A percentile compares a stretch with the other conserved stretches of the same genome.
Conservation (phyloP, 2,113 vertebrate genomes). For the Penelope pileata region DNA sequence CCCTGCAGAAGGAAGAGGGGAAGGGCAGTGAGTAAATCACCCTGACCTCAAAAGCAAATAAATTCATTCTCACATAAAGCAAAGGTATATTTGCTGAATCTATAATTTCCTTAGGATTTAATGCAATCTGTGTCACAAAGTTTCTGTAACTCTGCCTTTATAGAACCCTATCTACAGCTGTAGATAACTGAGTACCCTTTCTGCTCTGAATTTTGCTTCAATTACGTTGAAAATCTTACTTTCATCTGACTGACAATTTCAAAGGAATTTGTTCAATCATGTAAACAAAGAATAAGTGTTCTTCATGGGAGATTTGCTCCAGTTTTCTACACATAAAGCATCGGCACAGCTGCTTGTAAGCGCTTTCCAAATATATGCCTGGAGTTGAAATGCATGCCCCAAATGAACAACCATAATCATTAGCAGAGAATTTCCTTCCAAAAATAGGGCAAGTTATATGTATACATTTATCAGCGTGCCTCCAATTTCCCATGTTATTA, state of each 20-base stretch:
- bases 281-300: constrained; percentile 9
- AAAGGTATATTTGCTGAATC: not conserved
- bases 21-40: not conserved
- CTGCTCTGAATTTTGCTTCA: not conserved
- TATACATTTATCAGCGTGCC: not conserved
- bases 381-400: not conserved
- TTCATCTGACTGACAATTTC: not conserved
- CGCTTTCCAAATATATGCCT: not conserved
- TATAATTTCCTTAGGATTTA: not conserved
- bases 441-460: not conserved
- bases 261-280: not conserved
- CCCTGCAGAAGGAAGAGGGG: not conserved
- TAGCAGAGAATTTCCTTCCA: not conserved
- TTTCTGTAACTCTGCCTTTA: not conserved
- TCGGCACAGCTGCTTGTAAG: not conserved
- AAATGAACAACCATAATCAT: not conserved
- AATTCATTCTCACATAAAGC: not conserved
- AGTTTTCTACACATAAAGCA: not conserved
- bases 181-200: not conserved
- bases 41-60: not conserved
- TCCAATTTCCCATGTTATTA: not conserved
- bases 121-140: not conserved
- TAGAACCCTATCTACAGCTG: not conserved
- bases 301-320: not conserved
- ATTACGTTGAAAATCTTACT: not conserved